Evolutionary conservation across 1,140 invertebrate genomes (phyloP), one percentile per base, ranked within the genome.

Genomic region (Acyrthosiphon pisum): DNA sequence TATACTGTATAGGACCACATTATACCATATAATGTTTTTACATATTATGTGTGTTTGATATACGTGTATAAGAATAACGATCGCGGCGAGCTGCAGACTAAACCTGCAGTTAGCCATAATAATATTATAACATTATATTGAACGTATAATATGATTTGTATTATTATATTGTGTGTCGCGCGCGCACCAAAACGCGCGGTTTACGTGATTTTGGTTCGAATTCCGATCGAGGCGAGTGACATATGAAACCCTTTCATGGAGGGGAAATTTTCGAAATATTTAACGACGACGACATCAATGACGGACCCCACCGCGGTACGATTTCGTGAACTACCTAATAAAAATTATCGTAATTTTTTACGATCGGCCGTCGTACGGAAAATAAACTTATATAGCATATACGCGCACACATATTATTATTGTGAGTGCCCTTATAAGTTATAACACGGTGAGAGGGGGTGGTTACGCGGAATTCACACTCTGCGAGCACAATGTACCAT

Each of bases 271-370:
- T 30, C 23, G 83, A 84, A 84, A 41, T 50, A 50, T 84, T 84
- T 84, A 41, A 84, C 35, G 35, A 41, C 81, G 35, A 76, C n/a
- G 35, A 6, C n/a, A 20, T 56, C 56, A 3, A 8, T 9, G 9
- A 60, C 56, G 56, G 9, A 30, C 20, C 56, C 8, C 56, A 11
- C 56, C 56, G 30, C 60, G 60, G n/a, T n/a, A n/a, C 60, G 60
- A 76, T 76, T 76, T 76, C 60, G 60, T n/a, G 60, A 30, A 68
- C 60, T 76, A 3, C 41, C 41, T 3, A 76, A 76, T 76, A 76
- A 76, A 76, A 76, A 76, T 76, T n/a, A n/a, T 76, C 60, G 60
- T n/a, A n/a, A 76, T 76, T 76, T 76, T 76, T 76, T 76, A 76
- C 60, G 60, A 76, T 76, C 60, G 26, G 9, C 60, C 30, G 60